These are phyloP conservation scores for Yponomeuta sedellus DNA, from an alignment of 2,888 invertebrate species.

Conservation along the genomic window DNA sequence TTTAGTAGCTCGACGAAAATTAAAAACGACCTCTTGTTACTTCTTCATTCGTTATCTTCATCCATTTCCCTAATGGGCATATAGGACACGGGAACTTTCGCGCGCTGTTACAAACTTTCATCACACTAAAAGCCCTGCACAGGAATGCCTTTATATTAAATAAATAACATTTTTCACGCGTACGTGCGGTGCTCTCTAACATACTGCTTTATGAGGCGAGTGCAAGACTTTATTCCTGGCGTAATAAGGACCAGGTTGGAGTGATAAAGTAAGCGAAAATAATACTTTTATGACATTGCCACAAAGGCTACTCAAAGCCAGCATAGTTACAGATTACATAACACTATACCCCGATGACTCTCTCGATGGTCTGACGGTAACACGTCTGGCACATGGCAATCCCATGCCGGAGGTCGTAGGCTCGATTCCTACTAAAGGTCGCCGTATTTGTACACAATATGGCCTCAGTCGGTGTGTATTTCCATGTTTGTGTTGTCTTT, in stretches of 20 bases:
- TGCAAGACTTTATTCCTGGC: neutral
- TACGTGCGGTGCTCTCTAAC: slow-evolving; percentile 6
- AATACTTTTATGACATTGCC: neutral
- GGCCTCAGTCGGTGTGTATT: no score
- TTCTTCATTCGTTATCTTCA: slow-evolving; percentile 54
- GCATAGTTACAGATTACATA: neutral
- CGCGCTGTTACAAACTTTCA: slow-evolving; percentile 57
- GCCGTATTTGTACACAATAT: no score
- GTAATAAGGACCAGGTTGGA: neutral
- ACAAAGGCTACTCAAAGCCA: neutral
- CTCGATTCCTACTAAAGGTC: no score
- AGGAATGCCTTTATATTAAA: slow-evolving; percentile 67
- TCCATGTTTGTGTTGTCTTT: no score
- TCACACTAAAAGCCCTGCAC: slow-evolving; percentile 72
- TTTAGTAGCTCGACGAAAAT: slow-evolving; percentile 56
- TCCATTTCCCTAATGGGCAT: slow-evolving; percentile 73
- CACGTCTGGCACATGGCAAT: no score
- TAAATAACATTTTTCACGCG: slow-evolving; percentile 50
- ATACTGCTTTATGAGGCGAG: neutral
- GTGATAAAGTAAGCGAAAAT: slow-evolving; percentile 26
- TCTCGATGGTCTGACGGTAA: no score
- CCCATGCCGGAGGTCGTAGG: no score
- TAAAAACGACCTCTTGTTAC: slow-evolving; percentile 70
- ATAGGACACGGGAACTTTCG: slow-evolving; percentile 62
- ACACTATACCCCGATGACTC: neutral